Evolutionary conservation across 2,113 vertebrate species (phyloP).

Genomic region (Myanophis thanlyinensis): DNA sequence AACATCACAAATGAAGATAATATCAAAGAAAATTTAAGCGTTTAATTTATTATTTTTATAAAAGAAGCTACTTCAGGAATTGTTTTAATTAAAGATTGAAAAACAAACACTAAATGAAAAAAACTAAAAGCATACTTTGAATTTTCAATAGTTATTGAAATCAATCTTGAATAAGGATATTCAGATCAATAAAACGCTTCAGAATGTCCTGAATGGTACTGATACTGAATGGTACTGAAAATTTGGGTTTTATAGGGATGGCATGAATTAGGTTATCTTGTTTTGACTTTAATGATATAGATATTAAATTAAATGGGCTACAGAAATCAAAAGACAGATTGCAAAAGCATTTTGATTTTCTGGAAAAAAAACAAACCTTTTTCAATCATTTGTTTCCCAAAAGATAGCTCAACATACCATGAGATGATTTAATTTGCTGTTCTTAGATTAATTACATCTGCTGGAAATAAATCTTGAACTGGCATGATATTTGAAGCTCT

Average conservation of each 20-base stretch:
- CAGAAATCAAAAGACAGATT: slow-evolving; percentile 31
- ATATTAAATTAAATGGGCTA: slow-evolving; percentile 70
- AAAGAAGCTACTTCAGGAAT: neutral
- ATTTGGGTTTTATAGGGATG: neutral
- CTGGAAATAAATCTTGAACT: neutral
- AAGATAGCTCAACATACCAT: slow-evolving; percentile 40
- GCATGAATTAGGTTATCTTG: slow-evolving; percentile 18
- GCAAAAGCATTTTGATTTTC: neutral
- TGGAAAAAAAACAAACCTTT: slow-evolving; percentile 40
- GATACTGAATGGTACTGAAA: slow-evolving; percentile 2
- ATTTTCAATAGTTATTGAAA: neutral
- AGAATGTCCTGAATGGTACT: neutral
- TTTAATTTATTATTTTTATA: neutral
- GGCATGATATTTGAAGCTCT: slow-evolving; percentile 23
- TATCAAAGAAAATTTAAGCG: neutral
- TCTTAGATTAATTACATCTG: slow-evolving; percentile 34
- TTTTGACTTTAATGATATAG: slow-evolving; percentile 58
- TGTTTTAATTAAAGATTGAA: neutral
- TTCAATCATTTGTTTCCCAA: slow-evolving; percentile 52
- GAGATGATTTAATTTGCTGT: neutral
- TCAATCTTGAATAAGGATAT: neutral
- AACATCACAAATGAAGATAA: neutral
- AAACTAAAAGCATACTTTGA: neutral
- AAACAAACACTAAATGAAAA: neutral
- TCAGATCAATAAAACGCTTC: neutral